phyloP scores from a whole-genome alignment of 2,888 invertebrate species.

The Sepiola atlantica region DNA sequence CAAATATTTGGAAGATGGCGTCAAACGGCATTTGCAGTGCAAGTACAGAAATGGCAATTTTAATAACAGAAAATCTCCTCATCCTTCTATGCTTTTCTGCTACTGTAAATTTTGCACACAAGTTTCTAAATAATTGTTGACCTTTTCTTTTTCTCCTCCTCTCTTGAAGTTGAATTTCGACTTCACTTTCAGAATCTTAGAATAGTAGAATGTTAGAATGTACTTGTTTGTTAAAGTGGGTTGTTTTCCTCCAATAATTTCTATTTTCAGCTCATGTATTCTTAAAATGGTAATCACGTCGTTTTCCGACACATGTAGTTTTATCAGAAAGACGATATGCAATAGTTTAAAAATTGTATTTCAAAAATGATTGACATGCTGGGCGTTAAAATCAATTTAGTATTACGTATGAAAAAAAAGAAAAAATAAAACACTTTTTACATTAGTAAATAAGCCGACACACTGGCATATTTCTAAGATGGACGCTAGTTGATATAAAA shows the following conservation, averaged over 20 bases:
- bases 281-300: too few relatives aligned
- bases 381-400: too few relatives aligned
- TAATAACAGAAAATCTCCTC: neutral
- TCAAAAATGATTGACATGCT: too few relatives aligned
- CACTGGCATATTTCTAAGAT: too few relatives aligned
- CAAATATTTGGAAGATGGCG: neutral
- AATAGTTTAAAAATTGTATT: too few relatives aligned
- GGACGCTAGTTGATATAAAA: too few relatives aligned
- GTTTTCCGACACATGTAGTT: too few relatives aligned
- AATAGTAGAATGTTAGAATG: neutral
- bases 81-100: neutral
- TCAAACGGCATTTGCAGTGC: neutral
- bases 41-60: neutral
- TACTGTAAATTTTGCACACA: neutral
- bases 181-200: neutral
- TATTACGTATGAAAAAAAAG: too few relatives aligned
- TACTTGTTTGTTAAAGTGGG: neutral
- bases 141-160: neutral
- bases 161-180: neutral
- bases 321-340: too few relatives aligned
- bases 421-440: too few relatives aligned
- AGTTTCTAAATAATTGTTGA: neutral
- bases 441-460: too few relatives aligned
- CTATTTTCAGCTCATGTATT: neutral
- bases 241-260: neutral